Conservation (phyloP, 2,113 vertebrate species). For the Salvelinus sp. region DNA sequence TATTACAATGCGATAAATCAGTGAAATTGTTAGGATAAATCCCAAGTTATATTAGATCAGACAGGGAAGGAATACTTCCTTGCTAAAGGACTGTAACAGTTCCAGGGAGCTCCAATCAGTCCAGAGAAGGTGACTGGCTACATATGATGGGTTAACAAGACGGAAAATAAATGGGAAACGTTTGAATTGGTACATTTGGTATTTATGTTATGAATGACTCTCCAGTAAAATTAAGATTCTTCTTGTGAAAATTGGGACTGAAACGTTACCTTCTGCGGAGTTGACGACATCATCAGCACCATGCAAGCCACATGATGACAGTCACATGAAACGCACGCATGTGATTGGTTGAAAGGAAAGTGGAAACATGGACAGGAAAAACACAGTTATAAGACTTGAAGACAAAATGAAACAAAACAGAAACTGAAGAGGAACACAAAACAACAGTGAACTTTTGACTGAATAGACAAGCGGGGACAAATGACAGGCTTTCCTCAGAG, state of each 20-base stretch:
- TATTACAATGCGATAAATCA: background rate
- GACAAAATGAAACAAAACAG: conserved; percentile 71
- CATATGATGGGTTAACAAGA: conserved; percentile 48
- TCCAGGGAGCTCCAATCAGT: conserved; percentile 53
- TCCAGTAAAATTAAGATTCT: conserved; percentile 28
- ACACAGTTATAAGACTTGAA: conserved; percentile 80
- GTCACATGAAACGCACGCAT: conserved; percentile 91
- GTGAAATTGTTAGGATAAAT: background rate
- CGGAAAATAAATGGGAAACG: conserved; percentile 54
- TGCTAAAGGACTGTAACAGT: conserved; percentile 31
- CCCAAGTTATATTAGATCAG: background rate
- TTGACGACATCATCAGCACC: conserved; percentile 88
- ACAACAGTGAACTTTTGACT: conserved; percentile 19
- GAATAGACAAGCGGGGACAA: conserved; percentile 27
- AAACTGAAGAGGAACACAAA: conserved; percentile 33
- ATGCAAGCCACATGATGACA: conserved; percentile 96
- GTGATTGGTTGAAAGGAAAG: conserved; percentile 93
- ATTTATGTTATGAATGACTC: conserved; percentile 38
- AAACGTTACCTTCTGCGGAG: conserved; percentile 91
- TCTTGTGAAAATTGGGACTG: conserved; percentile 27
- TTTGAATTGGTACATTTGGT: background rate
- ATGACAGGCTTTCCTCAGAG: conserved; percentile 41
- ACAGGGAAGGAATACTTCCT: conserved; percentile 1
- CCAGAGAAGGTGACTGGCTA: conserved; percentile 47
- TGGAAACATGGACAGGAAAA: conserved; percentile 82